These are phyloP conservation scores for Microcebus ravelobensis DNA, from an alignment of 2,113 vertebrate species.

Conservation along the genomic window DNA sequence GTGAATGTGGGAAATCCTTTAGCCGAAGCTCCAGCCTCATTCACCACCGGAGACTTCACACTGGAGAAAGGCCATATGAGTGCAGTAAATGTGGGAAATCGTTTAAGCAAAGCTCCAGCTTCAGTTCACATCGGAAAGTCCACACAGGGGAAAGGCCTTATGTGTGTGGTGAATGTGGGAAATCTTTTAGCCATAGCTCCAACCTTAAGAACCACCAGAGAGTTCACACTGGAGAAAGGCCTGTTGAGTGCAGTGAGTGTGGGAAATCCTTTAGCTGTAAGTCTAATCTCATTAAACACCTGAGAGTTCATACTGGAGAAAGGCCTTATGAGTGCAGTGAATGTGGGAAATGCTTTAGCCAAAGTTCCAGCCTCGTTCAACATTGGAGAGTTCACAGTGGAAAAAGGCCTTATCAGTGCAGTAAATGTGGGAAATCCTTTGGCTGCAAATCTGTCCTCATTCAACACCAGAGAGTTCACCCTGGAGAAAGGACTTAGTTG, in stretches of 20 bases:
- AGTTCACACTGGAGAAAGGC: constrained; percentile 73
- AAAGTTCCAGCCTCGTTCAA: constrained; percentile 59
- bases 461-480: constrained; percentile 47
- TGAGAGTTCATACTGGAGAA: constrained; percentile 69
- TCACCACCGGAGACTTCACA: constrained; percentile 62
- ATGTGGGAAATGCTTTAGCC: constrained; percentile 66
- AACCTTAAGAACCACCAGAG: constrained; percentile 70
- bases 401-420: constrained; percentile 25
- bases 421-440: constrained; percentile 19
- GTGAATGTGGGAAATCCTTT: constrained; percentile 62
- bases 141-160: constrained; percentile 69
- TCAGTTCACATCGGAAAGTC: constrained; percentile 65
- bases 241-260: constrained; percentile 66
- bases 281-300: constrained; percentile 68
- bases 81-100: constrained; percentile 55
- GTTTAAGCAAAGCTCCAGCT: constrained; percentile 64
- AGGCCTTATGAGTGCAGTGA: constrained; percentile 63
- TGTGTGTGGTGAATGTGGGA: constrained; percentile 66
- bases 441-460: constrained; percentile 34
- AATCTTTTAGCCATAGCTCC: constrained; percentile 72
- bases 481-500: constrained; percentile 9
- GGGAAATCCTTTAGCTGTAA: constrained; percentile 70
- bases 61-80: constrained; percentile 69
- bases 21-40: constrained; percentile 55
- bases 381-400: constrained; percentile 59